Evolutionary conservation across 2,888 invertebrate species (phyloP).

Genomic region (Megamerina dolium): DNA sequence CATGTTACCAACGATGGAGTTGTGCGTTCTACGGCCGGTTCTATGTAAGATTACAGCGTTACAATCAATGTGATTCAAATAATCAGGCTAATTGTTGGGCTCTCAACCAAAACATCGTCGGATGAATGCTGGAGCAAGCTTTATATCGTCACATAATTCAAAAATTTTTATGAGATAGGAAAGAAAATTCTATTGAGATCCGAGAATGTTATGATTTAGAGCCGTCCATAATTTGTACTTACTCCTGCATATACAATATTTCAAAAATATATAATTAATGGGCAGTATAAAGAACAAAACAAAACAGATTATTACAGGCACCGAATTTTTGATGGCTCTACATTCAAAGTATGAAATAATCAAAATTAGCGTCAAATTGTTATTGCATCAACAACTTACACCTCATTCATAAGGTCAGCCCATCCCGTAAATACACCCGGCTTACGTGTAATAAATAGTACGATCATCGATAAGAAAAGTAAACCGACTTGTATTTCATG

Average conservation of each 20-base stretch:
- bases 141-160: too few relatives aligned
- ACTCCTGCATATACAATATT: conserved; percentile 44
- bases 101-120: too few relatives aligned
- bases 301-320: conserved; percentile 69
- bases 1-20: conserved; percentile 68
- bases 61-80: too few relatives aligned
- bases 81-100: too few relatives aligned
- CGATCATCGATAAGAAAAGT: conserved; percentile 66
- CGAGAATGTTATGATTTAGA: too few relatives aligned
- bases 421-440: conserved; percentile 82
- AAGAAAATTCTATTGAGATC: too few relatives aligned
- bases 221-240: not conserved
- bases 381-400: conserved; percentile 19
- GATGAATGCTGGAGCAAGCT: too few relatives aligned
- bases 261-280: conserved; percentile 62
- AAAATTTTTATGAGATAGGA: too few relatives aligned
- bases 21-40: conserved; percentile 31
- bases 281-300: conserved; percentile 74
- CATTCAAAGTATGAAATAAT: not conserved
- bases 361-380: not conserved
- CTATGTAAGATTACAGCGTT: too few relatives aligned
- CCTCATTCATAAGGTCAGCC: conserved; percentile 53
- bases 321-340: conserved; percentile 43
- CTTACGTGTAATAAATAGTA: conserved; percentile 76
- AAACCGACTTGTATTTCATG: conserved; percentile 65